Evolutionary conservation across 2,797 vertebrate genomes (phyloP), one percentile per base, ranked within the genome.

Genomic region (Muscicapa striata): DNA sequence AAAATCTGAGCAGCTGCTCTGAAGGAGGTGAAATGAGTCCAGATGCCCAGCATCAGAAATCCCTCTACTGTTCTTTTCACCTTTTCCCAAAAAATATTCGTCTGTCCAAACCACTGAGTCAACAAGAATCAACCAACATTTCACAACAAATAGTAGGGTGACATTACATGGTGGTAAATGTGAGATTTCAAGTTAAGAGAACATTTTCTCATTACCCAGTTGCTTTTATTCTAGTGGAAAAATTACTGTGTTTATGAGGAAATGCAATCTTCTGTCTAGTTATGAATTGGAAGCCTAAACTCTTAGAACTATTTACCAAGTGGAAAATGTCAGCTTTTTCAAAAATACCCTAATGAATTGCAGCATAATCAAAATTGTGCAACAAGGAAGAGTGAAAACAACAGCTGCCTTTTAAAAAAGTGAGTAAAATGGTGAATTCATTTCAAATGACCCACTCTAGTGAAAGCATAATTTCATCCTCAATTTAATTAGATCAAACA

Each of bases 401-500:
- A 58, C 29, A 87, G 40, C 40, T 79, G 43, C 18, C 22, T 69
- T 75, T 66, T 34, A 2, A 62, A 73, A 75, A 82, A 89, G 30
- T 40, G n/a, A 49, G 3, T 18, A 40, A 82, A 82, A 66, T 51
- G 24, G 19, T 43, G 9, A 79, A 54, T 83, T 84, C n/a, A 30
- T 62, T 90, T 94, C 46, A 87, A 92, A 89, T 69, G 11, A 32
- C 30, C 26, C 13, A 36, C 30, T 87, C 68, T 15, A 43, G 34
- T 78, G 61, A 80, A 88, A 90, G 24, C 20, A 34, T 72, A 40
- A 87, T 89, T 95, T 90, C 10, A 54, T 49, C 55, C 19, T 75
- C 26, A n/a, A 11, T 93, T 94, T 75, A 84, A 90, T 87, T 93
- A 86, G 45, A 27, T 30, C 54, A 77, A 75, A 91, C 58, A 75